Evolutionary conservation across 2,113 vertebrate genomes (phyloP), one percentile per base, ranked within the genome.

Genomic region (Agelaius tricolor): DNA sequence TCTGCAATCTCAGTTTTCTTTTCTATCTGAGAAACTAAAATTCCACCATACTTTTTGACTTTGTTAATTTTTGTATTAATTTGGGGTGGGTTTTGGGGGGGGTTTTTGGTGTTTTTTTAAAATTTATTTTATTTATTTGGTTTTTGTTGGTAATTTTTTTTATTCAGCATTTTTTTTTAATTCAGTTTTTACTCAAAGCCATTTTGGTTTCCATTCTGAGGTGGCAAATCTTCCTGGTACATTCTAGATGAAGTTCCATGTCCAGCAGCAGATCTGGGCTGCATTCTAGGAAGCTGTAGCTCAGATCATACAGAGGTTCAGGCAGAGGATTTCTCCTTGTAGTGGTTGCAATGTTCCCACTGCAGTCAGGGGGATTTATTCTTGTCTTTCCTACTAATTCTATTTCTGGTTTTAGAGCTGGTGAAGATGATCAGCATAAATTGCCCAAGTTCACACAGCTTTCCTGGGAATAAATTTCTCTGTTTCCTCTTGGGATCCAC

Each of bases 1-100:
- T 61, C 26, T 77, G 33, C 16, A 66, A n/a, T 24, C 5, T 41
- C 1, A 1, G 2, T 15, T 80, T 73, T 18, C 21, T 30, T 59
- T 61, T 61, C 49, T 44, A 15, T 14, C 5, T 44, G n/a, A 58
- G 12, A 30, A 61, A 41, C 22, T 52, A 20, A 65, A 82, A 62
- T 39, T 47, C 26, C 37, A 9, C 3, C 2, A 2, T 9, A 5
- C 26, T 52, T 93, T 75, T 52, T 47, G 2, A 9, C 10, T 55
- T 7, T 0, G 0, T 11, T n/a, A 15, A 13, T 37, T 9, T 8
- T 69, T 9, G 8, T 10, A n/a, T 7, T 23, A 15, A n/a, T 57
- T 57, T 57, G 11, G 27, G 27, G 6, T 49, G 47, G 21, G 27
- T 51, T 28, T 28, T 27, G 15, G 9, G 58, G 5, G 5, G 11